A percentile compares a stretch with the other conserved stretches of the same genome.
phyloP scores from a whole-genome alignment of 1,140 invertebrate species.

The Drosophila arizonae region DNA sequence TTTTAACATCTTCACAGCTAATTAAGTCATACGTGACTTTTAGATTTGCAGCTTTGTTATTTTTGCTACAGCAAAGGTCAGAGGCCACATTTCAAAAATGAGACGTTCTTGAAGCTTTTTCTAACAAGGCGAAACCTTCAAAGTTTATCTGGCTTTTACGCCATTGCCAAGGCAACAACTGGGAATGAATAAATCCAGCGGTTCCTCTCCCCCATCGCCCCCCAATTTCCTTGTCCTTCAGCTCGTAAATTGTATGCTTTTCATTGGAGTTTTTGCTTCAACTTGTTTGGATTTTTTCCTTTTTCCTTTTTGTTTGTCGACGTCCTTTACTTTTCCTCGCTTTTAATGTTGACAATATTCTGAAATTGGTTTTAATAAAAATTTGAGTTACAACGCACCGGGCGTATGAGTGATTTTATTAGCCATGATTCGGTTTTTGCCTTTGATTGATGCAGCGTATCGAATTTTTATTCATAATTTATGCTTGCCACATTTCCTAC shows the following conservation, averaged over 20 bases:
- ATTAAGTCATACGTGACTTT: constrained; percentile 18
- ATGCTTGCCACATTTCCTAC: background rate
- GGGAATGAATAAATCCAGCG: constrained; percentile 4
- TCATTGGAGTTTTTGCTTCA: constrained; percentile 30
- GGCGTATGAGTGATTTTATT: constrained; percentile 47
- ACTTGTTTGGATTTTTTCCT: constrained; percentile 5
- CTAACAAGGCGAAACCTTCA: constrained; percentile 5
- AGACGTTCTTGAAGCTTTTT: constrained; percentile 1
- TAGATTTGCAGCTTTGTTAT: background rate
- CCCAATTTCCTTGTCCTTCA: background rate
- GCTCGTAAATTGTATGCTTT: constrained; percentile 52
- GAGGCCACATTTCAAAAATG: background rate
- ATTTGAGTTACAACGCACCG: constrained; percentile 44
- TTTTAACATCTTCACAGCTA: too few relatives aligned
- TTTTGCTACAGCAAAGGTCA: background rate
- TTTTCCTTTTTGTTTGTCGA: constrained; percentile 4
- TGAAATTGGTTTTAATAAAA: constrained; percentile 38
- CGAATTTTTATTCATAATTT: constrained; percentile 25
- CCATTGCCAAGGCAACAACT: constrained; percentile 42
- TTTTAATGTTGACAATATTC: constrained; percentile 28
- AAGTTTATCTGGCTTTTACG: constrained; percentile 30
- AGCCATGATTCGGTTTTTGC: background rate
- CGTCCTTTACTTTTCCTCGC: constrained; percentile 13
- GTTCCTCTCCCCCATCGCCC: background rate
- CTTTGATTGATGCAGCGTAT: constrained; percentile 28